phyloP scores from a whole-genome alignment of 1,140 invertebrate genomes.

The Heliconius melpomene region DNA sequence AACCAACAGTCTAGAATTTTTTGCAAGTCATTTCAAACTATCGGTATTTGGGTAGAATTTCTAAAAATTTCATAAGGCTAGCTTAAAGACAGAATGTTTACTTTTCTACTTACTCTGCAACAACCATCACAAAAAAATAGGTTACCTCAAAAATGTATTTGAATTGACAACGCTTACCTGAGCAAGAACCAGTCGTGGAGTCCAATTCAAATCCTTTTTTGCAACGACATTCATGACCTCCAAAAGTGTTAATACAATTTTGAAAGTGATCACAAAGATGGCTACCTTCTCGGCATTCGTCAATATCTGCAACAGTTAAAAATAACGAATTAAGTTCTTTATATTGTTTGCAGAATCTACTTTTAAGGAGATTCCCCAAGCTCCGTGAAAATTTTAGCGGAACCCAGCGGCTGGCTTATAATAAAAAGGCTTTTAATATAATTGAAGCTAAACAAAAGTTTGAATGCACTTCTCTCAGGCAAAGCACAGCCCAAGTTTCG shows the following conservation, averaged over 20 bases:
- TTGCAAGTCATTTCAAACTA: no score
- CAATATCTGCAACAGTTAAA: conserved; percentile 82
- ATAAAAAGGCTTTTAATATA: no score
- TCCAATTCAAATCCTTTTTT: conserved; percentile 88
- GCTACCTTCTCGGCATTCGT: conserved; percentile 87
- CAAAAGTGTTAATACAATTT: conserved; percentile 89
- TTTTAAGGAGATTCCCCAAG: no score
- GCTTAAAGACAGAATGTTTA: not conserved
- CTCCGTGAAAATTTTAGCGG: no score
- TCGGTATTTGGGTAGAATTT: no score
- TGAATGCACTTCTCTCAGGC: no score
- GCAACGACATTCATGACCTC: conserved; percentile 91
- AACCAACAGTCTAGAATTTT: no score
- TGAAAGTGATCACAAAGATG: conserved; percentile 86
- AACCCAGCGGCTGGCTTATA: no score
- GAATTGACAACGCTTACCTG: conserved; percentile 77
- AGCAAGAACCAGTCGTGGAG: conserved; percentile 85
- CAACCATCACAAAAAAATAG: not conserved
- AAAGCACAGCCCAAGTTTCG: no score
- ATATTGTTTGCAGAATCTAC: no score
- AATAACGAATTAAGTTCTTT: not conserved
- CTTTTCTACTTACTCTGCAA: not conserved
- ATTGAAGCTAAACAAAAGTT: no score
- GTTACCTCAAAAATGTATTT: not conserved
- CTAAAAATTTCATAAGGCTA: no score